Evolutionary conservation across 2,797 vertebrate genomes (phyloP), one percentile per base, ranked within the genome.

Genomic region (Thamnophis elegans): DNA sequence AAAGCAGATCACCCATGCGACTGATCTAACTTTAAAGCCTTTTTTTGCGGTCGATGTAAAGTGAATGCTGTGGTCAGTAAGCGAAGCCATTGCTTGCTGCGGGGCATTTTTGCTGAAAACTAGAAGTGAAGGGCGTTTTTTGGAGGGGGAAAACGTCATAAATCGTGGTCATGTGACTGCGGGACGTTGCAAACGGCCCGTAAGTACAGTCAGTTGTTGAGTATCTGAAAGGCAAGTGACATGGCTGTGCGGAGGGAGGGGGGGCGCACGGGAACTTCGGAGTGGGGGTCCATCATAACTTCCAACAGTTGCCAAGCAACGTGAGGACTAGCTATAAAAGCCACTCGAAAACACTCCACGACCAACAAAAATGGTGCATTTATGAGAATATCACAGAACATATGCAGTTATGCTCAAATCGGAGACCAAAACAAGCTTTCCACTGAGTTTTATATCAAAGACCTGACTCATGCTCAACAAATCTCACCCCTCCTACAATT

Each of bases 401-500:
- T 11, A 55, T 9, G 14, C 18, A 13, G 60, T 25, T 25, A 47
- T 47, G 36, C 73, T 25, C 73, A 25, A 82, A 25, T 5, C 1
- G 1, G 26, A 53, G 28, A 14, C 42, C 56, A n/a, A 87, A 87
- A 32, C 78, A 68, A 73, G 51, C 12, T 26, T 90, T 42, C 54
- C 56, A 47, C 25, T 56, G 53, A 13, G 25, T 51, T 65, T 62
- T 89, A 12, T 42, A 89, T 32, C 25, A 65, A 65, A 26, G 25
- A 65, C 47, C 47, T 85, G n/a, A 92, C 53, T 59, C 22, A 56
- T 18, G 53, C 18, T 65, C 18, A 7, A n/a, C 26, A 86, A 54
- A 25, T 1, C 85, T 56, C 65, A 86, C n/a, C 47, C n/a, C 56
- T 68, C 32, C 65, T 60, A 90, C 85, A 90, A 92, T 56, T 90